Percentiles rank a stretch among this genome's conserved stretches.
Evolutionary conservation across 53 echinoderm and acorn worm genomes (phyloP).

Genomic region (Antedon mediterranea): DNA sequence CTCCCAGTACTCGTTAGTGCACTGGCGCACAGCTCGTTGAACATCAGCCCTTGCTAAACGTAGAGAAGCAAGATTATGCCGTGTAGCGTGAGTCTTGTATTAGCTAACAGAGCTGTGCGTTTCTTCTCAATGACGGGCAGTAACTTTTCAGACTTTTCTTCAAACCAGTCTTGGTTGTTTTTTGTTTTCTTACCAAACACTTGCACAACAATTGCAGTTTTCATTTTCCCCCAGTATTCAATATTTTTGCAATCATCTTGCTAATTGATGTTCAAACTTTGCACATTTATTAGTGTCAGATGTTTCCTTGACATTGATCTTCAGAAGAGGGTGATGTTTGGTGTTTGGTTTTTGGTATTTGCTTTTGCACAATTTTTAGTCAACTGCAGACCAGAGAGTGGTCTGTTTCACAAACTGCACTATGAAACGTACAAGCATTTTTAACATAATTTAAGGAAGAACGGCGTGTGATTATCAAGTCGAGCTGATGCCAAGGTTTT

Average conservation of each 20-base stretch:
- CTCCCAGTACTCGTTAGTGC: conserved; percentile 26
- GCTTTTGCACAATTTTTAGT: neutral
- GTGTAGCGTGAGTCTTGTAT: conserved; percentile 3
- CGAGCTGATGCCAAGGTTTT: neutral
- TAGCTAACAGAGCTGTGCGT: conserved; percentile 2
- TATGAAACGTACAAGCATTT: neutral
- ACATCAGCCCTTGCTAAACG: conserved; percentile 9
- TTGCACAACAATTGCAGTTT: conserved; percentile 10
- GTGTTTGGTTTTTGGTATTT: no score
- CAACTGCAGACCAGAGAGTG: neutral
- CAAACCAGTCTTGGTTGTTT: no score
- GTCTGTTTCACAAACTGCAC: neutral
- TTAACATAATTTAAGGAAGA: neutral
- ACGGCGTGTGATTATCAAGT: neutral
- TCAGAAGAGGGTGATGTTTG: neutral
- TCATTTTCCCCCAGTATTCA: no score
- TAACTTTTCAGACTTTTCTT: conserved; percentile 2
- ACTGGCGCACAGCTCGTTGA: conserved; percentile 9
- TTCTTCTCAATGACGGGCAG: conserved; percentile 16
- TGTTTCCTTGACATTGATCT: neutral
- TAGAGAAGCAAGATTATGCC: neutral
- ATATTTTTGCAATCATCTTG: no score
- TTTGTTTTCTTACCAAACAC: no score
- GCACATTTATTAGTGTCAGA: neutral
- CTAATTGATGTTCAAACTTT: conserved; percentile 1